These are phyloP conservation scores for Ascidia mentula DNA, from an alignment of 23 tunicate species.

Conservation along the genomic window DNA sequence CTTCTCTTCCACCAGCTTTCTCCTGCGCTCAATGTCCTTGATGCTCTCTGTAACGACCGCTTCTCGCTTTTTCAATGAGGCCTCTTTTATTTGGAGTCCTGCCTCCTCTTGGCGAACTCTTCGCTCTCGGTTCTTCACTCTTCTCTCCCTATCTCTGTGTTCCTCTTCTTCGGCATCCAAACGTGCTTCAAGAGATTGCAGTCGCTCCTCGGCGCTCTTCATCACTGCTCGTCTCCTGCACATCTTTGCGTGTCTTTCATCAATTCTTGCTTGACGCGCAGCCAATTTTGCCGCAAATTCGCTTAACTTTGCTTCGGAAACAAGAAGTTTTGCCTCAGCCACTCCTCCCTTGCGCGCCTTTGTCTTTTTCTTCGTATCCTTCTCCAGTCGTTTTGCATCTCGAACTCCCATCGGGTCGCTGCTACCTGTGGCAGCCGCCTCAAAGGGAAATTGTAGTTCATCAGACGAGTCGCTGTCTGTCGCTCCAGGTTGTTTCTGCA, in stretches of 20 bases:
- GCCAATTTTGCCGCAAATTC: constrained; percentile 76
- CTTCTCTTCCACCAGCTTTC: constrained; percentile 75
- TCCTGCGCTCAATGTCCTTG: constrained; percentile 58
- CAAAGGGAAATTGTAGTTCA: constrained; percentile 53
- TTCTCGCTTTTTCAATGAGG: constrained; percentile 61
- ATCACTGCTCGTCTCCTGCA: constrained; percentile 68
- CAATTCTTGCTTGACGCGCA: constrained; percentile 82
- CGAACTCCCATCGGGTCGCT: constrained; percentile 22
- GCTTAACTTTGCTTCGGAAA: constrained; percentile 68
- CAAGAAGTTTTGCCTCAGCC: constrained; percentile 48
- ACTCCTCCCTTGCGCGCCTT: constrained; percentile 49
- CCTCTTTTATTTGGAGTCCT: constrained; percentile 68
- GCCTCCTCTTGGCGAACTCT: constrained; percentile 82
- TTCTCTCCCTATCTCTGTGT: constrained; percentile 66
- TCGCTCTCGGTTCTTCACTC: constrained; percentile 70
- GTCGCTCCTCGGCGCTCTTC: constrained; percentile 61
- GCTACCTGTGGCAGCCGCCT: constrained; percentile 60
- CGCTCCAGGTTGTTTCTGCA: background rate
- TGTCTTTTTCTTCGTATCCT: constrained; percentile 55
- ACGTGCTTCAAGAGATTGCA: constrained; percentile 43
- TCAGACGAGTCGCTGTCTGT: background rate
- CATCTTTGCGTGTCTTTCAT: constrained; percentile 87
- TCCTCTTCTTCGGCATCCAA: constrained; percentile 79
- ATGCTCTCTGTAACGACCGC: constrained; percentile 41
- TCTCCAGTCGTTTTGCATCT: constrained; percentile 51